Percentiles rank a stretch among this genome's conserved stretches.
phyloP scores from a whole-genome alignment of 1,140 invertebrate species.

The Phymorhynchus buccinoides region DNA sequence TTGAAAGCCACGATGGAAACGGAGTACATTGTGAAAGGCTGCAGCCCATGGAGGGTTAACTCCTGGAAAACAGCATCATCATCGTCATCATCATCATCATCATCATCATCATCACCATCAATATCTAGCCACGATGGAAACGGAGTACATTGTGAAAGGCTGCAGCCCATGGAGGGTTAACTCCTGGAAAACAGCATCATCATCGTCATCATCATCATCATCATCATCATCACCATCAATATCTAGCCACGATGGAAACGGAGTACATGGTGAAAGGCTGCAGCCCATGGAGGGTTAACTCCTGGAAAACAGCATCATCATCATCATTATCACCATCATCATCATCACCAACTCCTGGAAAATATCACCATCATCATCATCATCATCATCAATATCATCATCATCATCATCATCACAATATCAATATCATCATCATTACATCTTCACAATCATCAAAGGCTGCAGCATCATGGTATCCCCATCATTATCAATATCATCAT shows the following conservation, averaged over 20 bases:
- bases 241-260: constrained; percentile 52
- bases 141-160: constrained; percentile 55
- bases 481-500: too few species aligned
- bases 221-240: too few species aligned
- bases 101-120: not conserved
- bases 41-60: constrained; percentile 47
- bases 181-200: constrained; percentile 42
- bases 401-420: too few species aligned
- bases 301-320: constrained; percentile 38
- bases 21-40: constrained; percentile 55
- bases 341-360: not conserved
- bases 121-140: constrained; percentile 48
- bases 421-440: too few species aligned
- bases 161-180: constrained; percentile 48
- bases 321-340: too few species aligned
- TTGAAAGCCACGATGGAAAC: constrained; percentile 56
- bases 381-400: too few species aligned
- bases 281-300: constrained; percentile 47
- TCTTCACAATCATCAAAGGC: too few species aligned
- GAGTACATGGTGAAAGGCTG: constrained; percentile 55
- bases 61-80: constrained; percentile 40
- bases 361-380: too few species aligned
- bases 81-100: too few species aligned
- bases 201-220: too few species aligned
- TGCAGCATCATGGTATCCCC: too few species aligned